These are phyloP conservation scores for Bicyclus anynana DNA, from an alignment of 1,140 invertebrate genomes.

Conservation along the genomic window DNA sequence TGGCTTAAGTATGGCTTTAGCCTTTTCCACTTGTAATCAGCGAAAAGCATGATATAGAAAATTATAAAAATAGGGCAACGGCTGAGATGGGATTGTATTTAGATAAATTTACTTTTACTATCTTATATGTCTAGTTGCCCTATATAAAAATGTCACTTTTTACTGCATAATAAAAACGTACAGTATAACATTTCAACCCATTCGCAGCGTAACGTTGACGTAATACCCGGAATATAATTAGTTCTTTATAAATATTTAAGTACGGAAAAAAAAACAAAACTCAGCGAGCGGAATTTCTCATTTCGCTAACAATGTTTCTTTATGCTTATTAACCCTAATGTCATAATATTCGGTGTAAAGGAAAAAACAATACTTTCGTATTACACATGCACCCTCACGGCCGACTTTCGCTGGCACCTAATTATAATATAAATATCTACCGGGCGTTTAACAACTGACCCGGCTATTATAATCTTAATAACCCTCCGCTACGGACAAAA, in stretches of 20 bases:
- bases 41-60: too few species aligned
- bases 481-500: conserved; percentile 35
- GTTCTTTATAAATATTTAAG: background rate
- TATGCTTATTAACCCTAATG: conserved; percentile 2
- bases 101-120: too few species aligned
- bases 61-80: too few species aligned
- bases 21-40: too few species aligned
- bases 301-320: conserved; percentile 8
- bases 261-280: background rate
- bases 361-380: conserved; percentile 37
- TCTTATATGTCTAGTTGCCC: too few species aligned
- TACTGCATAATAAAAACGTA: too few species aligned
- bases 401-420: conserved; percentile 54
- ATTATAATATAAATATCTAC: conserved; percentile 69
- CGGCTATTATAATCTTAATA: conserved; percentile 55
- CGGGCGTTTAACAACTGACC: conserved; percentile 57
- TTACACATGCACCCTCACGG: conserved; percentile 61
- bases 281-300: conserved; percentile 2
- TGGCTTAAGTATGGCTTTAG: too few species aligned
- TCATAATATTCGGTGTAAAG: conserved; percentile 10
- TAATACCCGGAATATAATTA: background rate
- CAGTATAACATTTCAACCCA: background rate
- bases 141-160: too few species aligned
- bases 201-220: background rate
- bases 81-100: too few species aligned